Evolutionary conservation across 2,888 invertebrate species (phyloP), one percentile per base, ranked within the genome.

Genomic region (Dasypolia templi): DNA sequence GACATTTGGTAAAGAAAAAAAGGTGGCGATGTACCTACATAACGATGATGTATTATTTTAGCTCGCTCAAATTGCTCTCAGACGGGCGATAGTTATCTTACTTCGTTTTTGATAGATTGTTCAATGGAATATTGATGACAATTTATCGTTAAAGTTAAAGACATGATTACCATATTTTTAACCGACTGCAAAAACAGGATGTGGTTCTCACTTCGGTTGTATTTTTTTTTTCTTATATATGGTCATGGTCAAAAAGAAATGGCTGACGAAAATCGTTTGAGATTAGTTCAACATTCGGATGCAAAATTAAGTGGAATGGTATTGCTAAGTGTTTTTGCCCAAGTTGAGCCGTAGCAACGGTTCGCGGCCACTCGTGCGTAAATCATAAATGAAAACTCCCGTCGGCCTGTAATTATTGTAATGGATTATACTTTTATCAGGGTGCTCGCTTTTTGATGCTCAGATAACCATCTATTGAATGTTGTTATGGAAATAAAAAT

Each of bases 281-380:
- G 76, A 80, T 81, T 79, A 86, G 78, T 82, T 82, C 59, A 78
- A 79, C 80, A 83, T 81, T 82, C 75, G 65, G 82, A 85, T 87
- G 83, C 82, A 81, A 90, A 89, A 86, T 86, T 80, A 86, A 88
- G 86, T 89, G 82, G 82, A 81, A 81, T 79, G 61, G 77, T 69
- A 84, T 77, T 62, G 75, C 72, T 3, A 63, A 83, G 73, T 74
- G 78, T 87, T 87, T 87, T 87, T 88, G 86, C 75, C 61, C 78
- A 71, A 71, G 68, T 70, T 74, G 69, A 65, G 78, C 51, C 75
- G 66, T 78, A 72, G 77, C 76, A 79, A 84, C 82, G 72, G 73
- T 79, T 83, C 64, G 88, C 80, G 85, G 73, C 86, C 88, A 89
- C 87, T 91, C 91, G 92, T 92, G 92, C 92, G 91, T 92, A 90